Evolutionary conservation across 2,797 vertebrate species (phyloP), one percentile per base, ranked within the genome.

Genomic region (Falco berigora): DNA sequence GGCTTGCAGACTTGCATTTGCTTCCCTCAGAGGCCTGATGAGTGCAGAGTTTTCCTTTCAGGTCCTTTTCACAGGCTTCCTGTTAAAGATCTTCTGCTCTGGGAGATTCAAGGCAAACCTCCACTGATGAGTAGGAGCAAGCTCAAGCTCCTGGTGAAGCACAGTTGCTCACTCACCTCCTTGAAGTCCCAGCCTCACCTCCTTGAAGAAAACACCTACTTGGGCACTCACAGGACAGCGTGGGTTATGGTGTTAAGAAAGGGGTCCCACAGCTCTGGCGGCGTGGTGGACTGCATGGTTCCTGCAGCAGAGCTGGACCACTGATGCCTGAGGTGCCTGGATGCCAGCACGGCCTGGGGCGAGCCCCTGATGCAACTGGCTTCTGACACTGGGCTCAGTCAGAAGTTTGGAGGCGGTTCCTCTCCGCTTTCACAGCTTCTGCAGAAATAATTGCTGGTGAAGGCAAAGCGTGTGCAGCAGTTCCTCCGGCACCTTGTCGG

Each of bases 381-480:
- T 80, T 66, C 72, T 77, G 68, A 42, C 2, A 1, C 7, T 1
- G 5, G 49, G 44, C 15, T 3, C 49, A 52, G 5, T 77, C 83
- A 86, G 82, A 52, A 67, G 44, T 52, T 63, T 67, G 36, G 79
- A 90, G 77, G 56, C 36, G 44, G 40, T 9, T 74, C 53, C 53
- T 52, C 49, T 75, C 34, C 3, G 2, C 28, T 92, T 67, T 64
- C 61, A 81, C 49, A 74, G n/a, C 56, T 86, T 84, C 86, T 84
- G 73, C 61, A 47, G 81, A 67, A 91, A 32, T 25, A 73, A 46
- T 12, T 36, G 40, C 74, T 68, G 28, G 38, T 3, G 32, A 87
- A 87, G n/a, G 74, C 59, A 81, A 27, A 89, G 17, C 0, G 0
- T 4, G 10, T 4, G 24, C 1, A 0, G 77, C 30, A 16, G 66